Evolutionary conservation across 30 jellyfish, hydroid and myxozoan species (phyloP).

Genomic region (Mastigias papua): DNA sequence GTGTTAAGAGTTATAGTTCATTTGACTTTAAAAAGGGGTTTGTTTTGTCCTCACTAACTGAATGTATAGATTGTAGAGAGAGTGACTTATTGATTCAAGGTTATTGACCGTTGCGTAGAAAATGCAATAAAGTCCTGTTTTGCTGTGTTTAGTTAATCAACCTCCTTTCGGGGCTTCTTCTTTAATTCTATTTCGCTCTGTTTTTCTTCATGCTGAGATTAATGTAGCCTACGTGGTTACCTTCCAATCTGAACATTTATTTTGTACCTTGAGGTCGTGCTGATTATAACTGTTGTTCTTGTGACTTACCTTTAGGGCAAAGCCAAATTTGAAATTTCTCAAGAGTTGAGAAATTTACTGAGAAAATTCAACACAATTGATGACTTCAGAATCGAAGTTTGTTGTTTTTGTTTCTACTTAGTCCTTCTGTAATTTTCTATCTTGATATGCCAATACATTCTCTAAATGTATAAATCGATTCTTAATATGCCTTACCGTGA

Average conservation of each 20-base stretch:
- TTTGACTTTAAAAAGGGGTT: no score
- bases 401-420: background rate
- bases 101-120: no score
- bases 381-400: constrained; percentile 96
- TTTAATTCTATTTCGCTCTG: background rate
- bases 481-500: background rate
- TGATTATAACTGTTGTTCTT: background rate
- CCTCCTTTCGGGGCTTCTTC: background rate
- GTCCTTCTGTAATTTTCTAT: background rate
- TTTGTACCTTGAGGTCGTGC: no score
- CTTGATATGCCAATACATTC: background rate
- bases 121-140: no score
- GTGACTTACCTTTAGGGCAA: constrained; percentile 74
- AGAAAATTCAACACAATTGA: constrained; percentile 81
- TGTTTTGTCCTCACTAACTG: no score
- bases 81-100: no score
- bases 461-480: background rate
- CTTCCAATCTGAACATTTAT: no score
- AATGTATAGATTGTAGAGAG: no score
- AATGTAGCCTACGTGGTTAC: background rate
- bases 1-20: no score
- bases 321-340: constrained; percentile 75
- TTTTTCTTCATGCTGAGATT: background rate
- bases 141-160: background rate
- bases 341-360: constrained; percentile 68